Evolutionary conservation across 2,888 invertebrate genomes (phyloP), one percentile per base, ranked within the genome.

Genomic region (Pherbina coryleti): DNA sequence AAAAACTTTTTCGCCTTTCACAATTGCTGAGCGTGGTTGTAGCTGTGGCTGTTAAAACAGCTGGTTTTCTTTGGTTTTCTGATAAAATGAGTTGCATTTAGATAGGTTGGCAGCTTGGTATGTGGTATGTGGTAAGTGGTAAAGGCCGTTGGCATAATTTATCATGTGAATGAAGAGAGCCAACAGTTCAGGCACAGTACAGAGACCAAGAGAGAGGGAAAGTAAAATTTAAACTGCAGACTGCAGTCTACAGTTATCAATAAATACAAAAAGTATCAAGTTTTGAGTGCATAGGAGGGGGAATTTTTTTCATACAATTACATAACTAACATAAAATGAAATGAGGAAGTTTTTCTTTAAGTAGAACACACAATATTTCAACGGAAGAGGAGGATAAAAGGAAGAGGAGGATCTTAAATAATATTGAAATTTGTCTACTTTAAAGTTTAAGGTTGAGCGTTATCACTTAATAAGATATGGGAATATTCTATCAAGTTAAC

Each of bases 121-220:
- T 57, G 60, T 19, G 28, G 25, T 25, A 28, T 55, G 66, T 53
- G 49, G 64, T 64, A 55, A 28, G 57, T 60, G 72, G 22, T 72
- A 75, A 75, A 75, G 75, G 75, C 66, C 75, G 75, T 55, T 55
- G 75, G 66, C 75, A 37, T 67, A 67, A 67, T 75, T 75, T 75
- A 67, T 67, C 8, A 67, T 34, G 34, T n/a, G 31, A 11, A 64
- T 28, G 8, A 11, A 31, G 14, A 64, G 64, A 19, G 55, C n/a
- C 9, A 22, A 1, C 57, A 60, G 25, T 2, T 3, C 19, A 25
- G 25, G 25, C 22, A 57, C 57, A 57, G 25, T 8, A 22, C 8
- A 19, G 28, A 60, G 4, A 25, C 25, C 14, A 60, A 14, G 57
- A 60, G 25, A 60, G 57, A 22, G 57, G 19, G 57, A 19, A 60